Evolutionary conservation across 1,140 invertebrate species (phyloP), one percentile per base, ranked within the genome.

Genomic region (Grapholita molesta): DNA sequence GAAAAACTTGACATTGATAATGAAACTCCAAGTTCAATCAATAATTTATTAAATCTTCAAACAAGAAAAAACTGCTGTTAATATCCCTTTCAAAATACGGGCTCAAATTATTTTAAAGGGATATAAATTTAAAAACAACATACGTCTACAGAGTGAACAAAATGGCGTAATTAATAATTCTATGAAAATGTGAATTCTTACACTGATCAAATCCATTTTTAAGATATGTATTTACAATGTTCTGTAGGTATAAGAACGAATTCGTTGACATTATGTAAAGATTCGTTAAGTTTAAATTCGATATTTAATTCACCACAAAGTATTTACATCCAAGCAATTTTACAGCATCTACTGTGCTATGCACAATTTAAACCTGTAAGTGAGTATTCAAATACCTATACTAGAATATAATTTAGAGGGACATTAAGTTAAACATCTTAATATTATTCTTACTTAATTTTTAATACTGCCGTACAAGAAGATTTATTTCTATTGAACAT

Each of bases 31-130:
- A 57, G 24, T 57, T 28, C 24, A 28, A 57, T 57, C 15, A 55
- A 61, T 71, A 73, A 72, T 75, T 82, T 82, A 77, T 82, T 79
- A 75, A 70, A 83, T 75, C 77, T 66, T 61, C 70, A 66, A 68
- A 71, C 42, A 78, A 77, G 71, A 66, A 78, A n/a, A 79, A 70
- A 61, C 70, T 72, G 28, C 67, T 25, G 72, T 67, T 78, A 86
- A 90, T 89, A 89, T 89, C 85, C 88, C 88, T 86, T 87, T 87
- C 80, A 89, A 57, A 90, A 90, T 88, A 89, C 86, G 88, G 86
- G 88, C 88, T 90, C 86, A 88, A 83, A 86, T 88, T 89, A 90
- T 89, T 90, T 88, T 66, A 87, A 89, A 90, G 88, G 88, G 88
- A 90, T 90, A 89, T 81, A 25, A 74, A 25, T 69, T 38, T 73